These are phyloP conservation scores for Aricia agestis DNA, from an alignment of 1,140 invertebrate genomes.

Conservation along the genomic window DNA sequence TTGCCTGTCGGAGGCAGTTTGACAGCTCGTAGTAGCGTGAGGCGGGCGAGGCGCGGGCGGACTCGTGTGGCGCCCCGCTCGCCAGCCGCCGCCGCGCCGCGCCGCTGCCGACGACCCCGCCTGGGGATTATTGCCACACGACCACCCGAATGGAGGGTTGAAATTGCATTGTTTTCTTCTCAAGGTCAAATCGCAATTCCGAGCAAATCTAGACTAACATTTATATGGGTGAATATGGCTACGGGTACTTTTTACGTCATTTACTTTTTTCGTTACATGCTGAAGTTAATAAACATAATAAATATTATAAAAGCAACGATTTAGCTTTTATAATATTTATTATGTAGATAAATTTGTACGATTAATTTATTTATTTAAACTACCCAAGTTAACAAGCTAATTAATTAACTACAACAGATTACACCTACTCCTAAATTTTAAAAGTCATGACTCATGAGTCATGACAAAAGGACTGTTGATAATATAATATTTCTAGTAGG, in stretches of 20 bases:
- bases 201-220: constrained; percentile 18
- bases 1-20: constrained; percentile 70
- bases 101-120: constrained; percentile 49
- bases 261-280: background rate
- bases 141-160: constrained; percentile 57
- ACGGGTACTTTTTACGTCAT: background rate
- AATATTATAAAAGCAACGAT: no score
- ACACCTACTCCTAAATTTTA: no score
- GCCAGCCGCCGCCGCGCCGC: constrained; percentile 42
- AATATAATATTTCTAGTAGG: no score
- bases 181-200: constrained; percentile 53
- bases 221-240: constrained; percentile 6
- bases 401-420: background rate
- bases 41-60: constrained; percentile 51
- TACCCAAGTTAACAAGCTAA: background rate
- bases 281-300: background rate
- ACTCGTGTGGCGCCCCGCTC: constrained; percentile 49
- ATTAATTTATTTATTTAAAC: background rate
- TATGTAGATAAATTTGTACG: background rate
- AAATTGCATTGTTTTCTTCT: constrained; percentile 61
- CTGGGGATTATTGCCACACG: constrained; percentile 57
- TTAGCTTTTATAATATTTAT: background rate
- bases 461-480: no score
- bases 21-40: constrained; percentile 59
- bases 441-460: no score